Evolutionary conservation across 2,113 vertebrate genomes (phyloP).

Genomic region (Zeus faber): DNA sequence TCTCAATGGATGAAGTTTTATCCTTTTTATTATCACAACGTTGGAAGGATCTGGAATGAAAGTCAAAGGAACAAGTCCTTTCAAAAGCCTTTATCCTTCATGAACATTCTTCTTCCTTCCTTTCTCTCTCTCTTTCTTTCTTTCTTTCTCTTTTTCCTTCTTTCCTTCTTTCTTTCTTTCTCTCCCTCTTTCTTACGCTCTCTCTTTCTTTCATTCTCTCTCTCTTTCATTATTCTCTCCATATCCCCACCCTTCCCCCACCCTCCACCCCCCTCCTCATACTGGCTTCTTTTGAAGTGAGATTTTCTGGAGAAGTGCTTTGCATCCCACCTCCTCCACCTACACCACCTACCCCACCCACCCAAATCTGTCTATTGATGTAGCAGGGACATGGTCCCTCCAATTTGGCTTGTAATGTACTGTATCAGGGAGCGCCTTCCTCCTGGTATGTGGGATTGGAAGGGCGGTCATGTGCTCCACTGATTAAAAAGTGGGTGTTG

Average conservation of each 20-base stretch:
- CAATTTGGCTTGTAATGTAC: slow-evolving; percentile 63
- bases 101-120: no score
- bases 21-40: no score
- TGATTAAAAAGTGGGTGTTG: slow-evolving; percentile 68
- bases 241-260: slow-evolving; percentile 33
- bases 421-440: slow-evolving; percentile 70
- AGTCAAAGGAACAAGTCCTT: no score
- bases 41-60: no score
- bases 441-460: slow-evolving; percentile 70
- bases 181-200: no score
- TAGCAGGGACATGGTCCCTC: slow-evolving; percentile 52
- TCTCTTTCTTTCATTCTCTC: no score
- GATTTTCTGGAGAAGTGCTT: slow-evolving; percentile 67
- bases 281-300: slow-evolving; percentile 65
- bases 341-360: not conserved
- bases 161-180: no score
- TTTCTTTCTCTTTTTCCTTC: no score
- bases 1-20: no score
- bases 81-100: slow-evolving; percentile 42
- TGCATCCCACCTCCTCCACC: slow-evolving; percentile 26
- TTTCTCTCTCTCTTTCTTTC: no score
- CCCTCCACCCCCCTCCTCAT: slow-evolving; percentile 37
- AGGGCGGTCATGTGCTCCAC: slow-evolving; percentile 70
- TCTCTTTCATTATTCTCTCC: no score
- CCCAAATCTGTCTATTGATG: slow-evolving; percentile 69